Percentiles rank a stretch among this genome's conserved stretches.
phyloP scores from a whole-genome alignment of 2,113 vertebrate species.

The Leptosomus discolor region DNA sequence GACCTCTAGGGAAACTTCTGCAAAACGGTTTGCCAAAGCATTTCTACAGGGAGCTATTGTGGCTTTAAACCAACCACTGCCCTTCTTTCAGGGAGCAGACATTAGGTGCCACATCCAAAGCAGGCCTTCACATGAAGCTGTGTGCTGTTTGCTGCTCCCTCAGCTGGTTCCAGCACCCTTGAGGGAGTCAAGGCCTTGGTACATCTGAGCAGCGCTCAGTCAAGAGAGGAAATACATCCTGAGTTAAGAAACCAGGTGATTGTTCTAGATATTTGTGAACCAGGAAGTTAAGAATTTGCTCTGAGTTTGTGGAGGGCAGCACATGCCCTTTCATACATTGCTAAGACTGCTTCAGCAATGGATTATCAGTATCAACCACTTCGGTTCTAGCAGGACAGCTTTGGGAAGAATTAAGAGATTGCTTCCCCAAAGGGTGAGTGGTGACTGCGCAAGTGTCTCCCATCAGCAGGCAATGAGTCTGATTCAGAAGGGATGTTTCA shows the following conservation, averaged over 20 bases:
- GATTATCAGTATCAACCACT: background rate
- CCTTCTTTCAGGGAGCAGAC: background rate
- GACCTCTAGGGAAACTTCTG: constrained; percentile 20
- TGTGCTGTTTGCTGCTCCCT: background rate
- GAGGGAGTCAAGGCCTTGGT: background rate
- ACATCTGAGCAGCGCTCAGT: background rate
- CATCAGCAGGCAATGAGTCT: background rate
- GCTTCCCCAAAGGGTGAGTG: background rate
- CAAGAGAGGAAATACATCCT: background rate
- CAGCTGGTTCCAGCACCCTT: background rate
- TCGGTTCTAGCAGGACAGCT: background rate
- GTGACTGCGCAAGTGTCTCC: background rate
- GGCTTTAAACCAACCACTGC: background rate
- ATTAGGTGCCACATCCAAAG: background rate
- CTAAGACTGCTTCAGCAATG: background rate
- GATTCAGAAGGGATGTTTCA: background rate
- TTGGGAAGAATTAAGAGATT: background rate
- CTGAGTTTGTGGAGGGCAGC: background rate
- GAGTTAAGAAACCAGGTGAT: background rate
- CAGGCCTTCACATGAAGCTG: background rate
- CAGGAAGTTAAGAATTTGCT: background rate
- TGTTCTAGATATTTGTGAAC: background rate
- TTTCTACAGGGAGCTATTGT: background rate
- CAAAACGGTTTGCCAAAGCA: background rate
- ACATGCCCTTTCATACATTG: background rate